Evolutionary conservation across 2,113 vertebrate genomes (phyloP).

Genomic region (Sinosuthora webbiana): DNA sequence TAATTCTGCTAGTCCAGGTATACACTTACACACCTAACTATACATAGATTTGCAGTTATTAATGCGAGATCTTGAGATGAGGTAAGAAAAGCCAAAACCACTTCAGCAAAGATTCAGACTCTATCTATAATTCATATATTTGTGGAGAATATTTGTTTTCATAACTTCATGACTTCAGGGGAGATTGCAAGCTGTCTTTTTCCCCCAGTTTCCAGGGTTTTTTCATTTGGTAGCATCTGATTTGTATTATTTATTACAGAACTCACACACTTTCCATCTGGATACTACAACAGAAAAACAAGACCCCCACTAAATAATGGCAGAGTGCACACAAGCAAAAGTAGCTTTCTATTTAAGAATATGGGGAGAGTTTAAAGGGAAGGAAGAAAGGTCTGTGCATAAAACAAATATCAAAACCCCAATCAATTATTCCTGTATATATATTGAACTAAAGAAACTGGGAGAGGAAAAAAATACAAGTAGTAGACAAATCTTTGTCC

Average conservation of each 20-base stretch:
- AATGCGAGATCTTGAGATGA: background rate
- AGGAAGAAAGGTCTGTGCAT: background rate
- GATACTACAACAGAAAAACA: background rate
- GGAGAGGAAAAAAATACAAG: background rate
- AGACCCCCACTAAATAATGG: background rate
- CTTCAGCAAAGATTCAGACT: background rate
- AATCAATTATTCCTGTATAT: background rate
- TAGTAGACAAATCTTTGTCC: background rate
- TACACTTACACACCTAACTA: background rate
- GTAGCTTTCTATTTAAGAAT: background rate
- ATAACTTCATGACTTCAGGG: background rate
- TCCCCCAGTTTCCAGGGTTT: background rate
- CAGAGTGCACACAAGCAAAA: background rate
- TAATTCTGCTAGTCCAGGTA: background rate
- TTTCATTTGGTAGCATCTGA: background rate
- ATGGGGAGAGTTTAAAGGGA: rapidly evolving
- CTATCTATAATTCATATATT: background rate
- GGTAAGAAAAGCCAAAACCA: background rate
- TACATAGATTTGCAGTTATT: background rate
- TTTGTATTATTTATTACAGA: background rate
- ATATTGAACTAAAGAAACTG: background rate
- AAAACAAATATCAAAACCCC: background rate
- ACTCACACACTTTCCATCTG: background rate
- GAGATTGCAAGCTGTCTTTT: background rate
- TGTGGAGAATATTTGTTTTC: background rate